A percentile compares a stretch with the other conserved stretches of the same genome.
Evolutionary conservation across 2,888 invertebrate species (phyloP).

Genomic region (Ennomos erosarius): DNA sequence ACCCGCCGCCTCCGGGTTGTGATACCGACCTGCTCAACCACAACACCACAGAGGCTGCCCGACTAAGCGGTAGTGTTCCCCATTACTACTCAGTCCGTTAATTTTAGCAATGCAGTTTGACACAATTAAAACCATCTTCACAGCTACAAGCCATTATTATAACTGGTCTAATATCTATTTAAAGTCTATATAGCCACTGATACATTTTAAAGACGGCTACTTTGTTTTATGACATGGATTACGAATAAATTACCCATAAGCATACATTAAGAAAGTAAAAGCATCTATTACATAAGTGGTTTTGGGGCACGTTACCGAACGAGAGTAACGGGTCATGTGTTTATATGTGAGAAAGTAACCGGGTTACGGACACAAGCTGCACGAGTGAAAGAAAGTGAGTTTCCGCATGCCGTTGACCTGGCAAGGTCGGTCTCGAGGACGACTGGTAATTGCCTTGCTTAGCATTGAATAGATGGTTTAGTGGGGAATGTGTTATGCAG

Average conservation of each 20-base stretch:
- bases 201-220: background rate
- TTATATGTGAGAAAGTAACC: slow-evolving; percentile 7
- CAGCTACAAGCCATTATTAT: background rate
- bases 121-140: background rate
- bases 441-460: slow-evolving; percentile 25
- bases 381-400: slow-evolving; percentile 49
- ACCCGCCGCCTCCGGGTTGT: no score
- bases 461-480: slow-evolving; percentile 25
- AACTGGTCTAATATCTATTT: background rate
- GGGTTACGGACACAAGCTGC: slow-evolving; percentile 27
- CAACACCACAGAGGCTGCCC: no score
- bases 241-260: slow-evolving; percentile 27
- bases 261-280: slow-evolving; percentile 30
- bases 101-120: background rate
- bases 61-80: background rate
- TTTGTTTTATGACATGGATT: slow-evolving; percentile 1
- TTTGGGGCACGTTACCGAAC: slow-evolving; percentile 28
- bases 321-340: slow-evolving; percentile 4
- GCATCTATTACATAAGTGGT: slow-evolving; percentile 22
- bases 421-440: slow-evolving; percentile 54
- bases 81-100: background rate
- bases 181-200: background rate
- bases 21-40: no score
- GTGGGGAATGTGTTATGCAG: slow-evolving; percentile 6
- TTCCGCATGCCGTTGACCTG: slow-evolving; percentile 46